Evolutionary conservation across 2,888 invertebrate genomes (phyloP).

Genomic region (Sphecodes monilicornis): DNA sequence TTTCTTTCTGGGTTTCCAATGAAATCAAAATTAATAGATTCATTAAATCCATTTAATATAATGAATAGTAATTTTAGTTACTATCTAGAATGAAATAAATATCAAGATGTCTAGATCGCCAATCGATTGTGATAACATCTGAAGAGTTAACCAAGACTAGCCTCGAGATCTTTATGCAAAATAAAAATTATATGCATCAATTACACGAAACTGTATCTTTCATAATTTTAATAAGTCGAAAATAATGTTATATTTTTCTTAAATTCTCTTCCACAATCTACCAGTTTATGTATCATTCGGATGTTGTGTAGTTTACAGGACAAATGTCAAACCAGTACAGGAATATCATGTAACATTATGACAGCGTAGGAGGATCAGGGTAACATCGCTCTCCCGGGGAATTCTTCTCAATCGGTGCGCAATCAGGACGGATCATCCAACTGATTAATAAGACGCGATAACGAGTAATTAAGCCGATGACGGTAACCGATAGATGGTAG

Average conservation of each 20-base stretch:
- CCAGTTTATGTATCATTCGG: not conserved
- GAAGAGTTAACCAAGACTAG: too few relatives aligned
- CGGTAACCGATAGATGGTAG: conserved; percentile 18
- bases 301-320: not conserved
- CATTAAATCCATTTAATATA: too few relatives aligned
- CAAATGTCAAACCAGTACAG: not conserved
- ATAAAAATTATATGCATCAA: too few relatives aligned
- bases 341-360: not conserved
- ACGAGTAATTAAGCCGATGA: conserved; percentile 10
- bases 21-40: too few relatives aligned
- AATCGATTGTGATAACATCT: too few relatives aligned
- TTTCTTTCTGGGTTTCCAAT: too few relatives aligned
- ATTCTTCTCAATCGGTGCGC: not conserved
- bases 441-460: conserved; percentile 25
- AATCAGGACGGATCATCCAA: not conserved
- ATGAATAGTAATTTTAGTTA: too few relatives aligned
- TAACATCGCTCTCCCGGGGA: not conserved
- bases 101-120: too few relatives aligned
- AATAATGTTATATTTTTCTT: too few relatives aligned
- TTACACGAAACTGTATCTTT: too few relatives aligned
- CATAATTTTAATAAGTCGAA: not conserved
- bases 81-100: too few relatives aligned
- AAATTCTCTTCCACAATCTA: not conserved
- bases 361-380: not conserved
- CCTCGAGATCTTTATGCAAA: too few relatives aligned